These are phyloP conservation scores for Leptopilina drosophilae DNA, from an alignment of 2,888 invertebrate species.

Conservation along the genomic window DNA sequence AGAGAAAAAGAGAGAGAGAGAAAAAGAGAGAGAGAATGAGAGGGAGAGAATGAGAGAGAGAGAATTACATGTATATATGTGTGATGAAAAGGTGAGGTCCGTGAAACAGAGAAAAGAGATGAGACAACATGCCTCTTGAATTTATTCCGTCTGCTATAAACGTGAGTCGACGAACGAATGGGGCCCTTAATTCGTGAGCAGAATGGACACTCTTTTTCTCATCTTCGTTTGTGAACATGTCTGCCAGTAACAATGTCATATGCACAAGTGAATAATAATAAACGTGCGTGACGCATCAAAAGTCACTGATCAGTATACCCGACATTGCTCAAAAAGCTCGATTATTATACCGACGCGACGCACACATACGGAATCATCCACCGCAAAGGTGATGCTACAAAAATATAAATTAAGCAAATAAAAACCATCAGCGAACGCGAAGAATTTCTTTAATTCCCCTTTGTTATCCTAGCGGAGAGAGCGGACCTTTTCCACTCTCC, in stretches of 20 bases:
- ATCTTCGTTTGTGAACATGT: slow-evolving; percentile 35
- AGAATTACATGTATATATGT: not conserved
- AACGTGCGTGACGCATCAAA: slow-evolving; percentile 41
- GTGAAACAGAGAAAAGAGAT: not conserved
- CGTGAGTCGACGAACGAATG: slow-evolving; percentile 42
- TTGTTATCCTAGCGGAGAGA: slow-evolving; percentile 13
- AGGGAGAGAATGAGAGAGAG: not conserved
- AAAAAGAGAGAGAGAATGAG: not conserved
- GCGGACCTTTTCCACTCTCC: not conserved
- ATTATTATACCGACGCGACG: not conserved
- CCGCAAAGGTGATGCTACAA: slow-evolving; percentile 31
- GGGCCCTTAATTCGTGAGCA: slow-evolving; percentile 40
- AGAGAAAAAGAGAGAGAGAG: not conserved
- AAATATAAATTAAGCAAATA: slow-evolving; percentile 41
- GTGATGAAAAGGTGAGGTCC: slow-evolving; percentile 16
- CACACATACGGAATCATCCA: not conserved
- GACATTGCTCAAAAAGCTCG: slow-evolving; percentile 23
- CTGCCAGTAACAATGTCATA: slow-evolving; percentile 32
- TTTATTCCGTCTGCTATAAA: slow-evolving; percentile 29
- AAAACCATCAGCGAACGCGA: slow-evolving; percentile 25
- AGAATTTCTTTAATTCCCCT: slow-evolving; percentile 40
- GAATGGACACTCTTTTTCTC: slow-evolving; percentile 33
- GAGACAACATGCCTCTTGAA: slow-evolving; percentile 18
- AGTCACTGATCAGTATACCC: slow-evolving; percentile 33
- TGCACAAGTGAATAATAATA: slow-evolving; percentile 41